Conservation (phyloP, 2,888 invertebrate genomes). For the Phyto melanocephala region DNA sequence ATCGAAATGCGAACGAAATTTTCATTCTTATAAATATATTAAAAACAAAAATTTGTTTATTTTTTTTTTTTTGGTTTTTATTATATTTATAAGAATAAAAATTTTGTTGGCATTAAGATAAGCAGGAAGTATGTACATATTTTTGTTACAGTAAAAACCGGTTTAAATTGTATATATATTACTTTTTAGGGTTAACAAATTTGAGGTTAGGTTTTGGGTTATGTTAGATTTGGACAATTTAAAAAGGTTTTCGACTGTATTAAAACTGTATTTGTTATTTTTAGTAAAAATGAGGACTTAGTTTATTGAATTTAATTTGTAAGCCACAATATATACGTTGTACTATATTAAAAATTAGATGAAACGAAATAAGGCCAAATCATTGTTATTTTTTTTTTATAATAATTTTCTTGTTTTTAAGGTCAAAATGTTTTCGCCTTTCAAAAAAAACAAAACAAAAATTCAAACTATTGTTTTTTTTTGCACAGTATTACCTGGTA, state of each 20-base stretch:
- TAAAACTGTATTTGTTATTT: constrained; percentile 68
- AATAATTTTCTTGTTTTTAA: background rate
- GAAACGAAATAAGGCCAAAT: constrained; percentile 68
- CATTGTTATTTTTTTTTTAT: constrained; percentile 62
- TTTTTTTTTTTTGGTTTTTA: too few species aligned
- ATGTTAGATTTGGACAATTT: constrained; percentile 36
- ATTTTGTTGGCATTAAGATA: too few species aligned
- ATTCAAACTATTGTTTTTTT: constrained; percentile 25
- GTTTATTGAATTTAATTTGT: constrained; percentile 24
- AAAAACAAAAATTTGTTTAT: too few species aligned
- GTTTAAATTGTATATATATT: constrained; percentile 17
- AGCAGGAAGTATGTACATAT: too few species aligned
- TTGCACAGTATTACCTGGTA: background rate
- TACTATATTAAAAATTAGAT: constrained; percentile 19
- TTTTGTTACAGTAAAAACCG: constrained; percentile 24
- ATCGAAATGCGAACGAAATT: too few species aligned
- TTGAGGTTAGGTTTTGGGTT: constrained; percentile 16
- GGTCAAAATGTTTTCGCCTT: background rate
- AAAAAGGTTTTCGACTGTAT: constrained; percentile 68
- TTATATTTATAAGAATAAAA: too few species aligned
- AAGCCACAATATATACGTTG: constrained; percentile 44
- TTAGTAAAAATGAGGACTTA: constrained; percentile 41
- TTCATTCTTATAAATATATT: too few species aligned
- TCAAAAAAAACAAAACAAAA: constrained; percentile 14
- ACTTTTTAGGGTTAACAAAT: background rate